Conservation (phyloP, 2,888 invertebrate genomes). For the Ochropleura plecta region DNA sequence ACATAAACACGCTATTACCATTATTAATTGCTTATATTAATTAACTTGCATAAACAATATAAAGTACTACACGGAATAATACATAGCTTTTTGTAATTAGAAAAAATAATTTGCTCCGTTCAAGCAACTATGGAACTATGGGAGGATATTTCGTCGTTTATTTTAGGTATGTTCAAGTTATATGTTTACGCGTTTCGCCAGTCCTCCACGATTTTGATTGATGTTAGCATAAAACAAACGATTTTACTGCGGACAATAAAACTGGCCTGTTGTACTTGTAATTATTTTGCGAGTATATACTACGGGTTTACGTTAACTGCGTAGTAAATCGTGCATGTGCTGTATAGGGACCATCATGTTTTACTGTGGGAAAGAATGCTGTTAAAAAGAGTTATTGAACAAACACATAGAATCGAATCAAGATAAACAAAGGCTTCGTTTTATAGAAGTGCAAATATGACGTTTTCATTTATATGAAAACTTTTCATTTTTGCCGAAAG, state of each 20-base stretch:
- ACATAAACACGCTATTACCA: conserved; percentile 43
- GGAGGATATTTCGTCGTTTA: conserved; percentile 11
- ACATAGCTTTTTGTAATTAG: conserved; percentile 35
- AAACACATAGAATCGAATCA: conserved; percentile 70
- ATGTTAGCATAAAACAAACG: conserved; percentile 72
- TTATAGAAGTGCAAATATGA: conserved; percentile 46
- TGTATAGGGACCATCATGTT: conserved; percentile 55
- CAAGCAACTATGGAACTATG: conserved; percentile 10
- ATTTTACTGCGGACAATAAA: conserved; percentile 75
- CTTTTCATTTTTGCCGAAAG: background rate
- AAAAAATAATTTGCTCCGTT: conserved; percentile 41
- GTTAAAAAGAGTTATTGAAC: conserved; percentile 70
- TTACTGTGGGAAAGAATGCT: conserved; percentile 74
- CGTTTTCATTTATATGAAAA: background rate
- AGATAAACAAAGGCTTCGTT: conserved; percentile 61
- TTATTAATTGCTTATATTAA: conserved; percentile 46
- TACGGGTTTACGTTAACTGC: conserved; percentile 65
- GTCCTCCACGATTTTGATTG: conserved; percentile 62
- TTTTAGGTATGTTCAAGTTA: conserved; percentile 14
- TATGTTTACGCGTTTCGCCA: conserved; percentile 45
- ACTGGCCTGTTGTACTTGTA: conserved; percentile 55
- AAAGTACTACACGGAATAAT: conserved; percentile 46
- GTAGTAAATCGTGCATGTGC: conserved; percentile 68
- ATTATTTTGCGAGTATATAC: conserved; percentile 72
- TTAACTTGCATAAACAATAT: conserved; percentile 50